Conservation (phyloP, 2,888 invertebrate genomes). For the Drosophila cyrtoloma region DNA sequence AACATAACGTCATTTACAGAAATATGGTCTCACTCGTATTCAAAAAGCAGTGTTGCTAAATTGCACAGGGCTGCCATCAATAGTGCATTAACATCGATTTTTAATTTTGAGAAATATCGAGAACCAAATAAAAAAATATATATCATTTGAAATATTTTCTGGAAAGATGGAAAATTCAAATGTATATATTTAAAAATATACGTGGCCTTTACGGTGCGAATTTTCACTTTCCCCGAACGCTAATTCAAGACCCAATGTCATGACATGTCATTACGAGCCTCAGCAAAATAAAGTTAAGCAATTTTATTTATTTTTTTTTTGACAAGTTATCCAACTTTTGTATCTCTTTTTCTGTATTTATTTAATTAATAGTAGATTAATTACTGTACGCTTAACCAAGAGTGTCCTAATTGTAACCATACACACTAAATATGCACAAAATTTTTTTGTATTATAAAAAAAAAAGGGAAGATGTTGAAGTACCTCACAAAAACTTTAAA, state of each 20-base stretch:
- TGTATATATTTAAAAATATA: background rate
- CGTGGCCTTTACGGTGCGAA: background rate
- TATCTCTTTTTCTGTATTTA: slow-evolving; percentile 62
- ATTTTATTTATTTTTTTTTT: slow-evolving; percentile 1
- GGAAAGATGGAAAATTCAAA: background rate
- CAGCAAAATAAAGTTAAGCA: slow-evolving; percentile 3
- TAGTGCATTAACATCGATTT: background rate
- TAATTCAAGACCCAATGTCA: slow-evolving; percentile 5
- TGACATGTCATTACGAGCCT: background rate
- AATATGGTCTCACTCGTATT: slow-evolving; percentile 12
- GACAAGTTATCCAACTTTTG: slow-evolving; percentile 38
- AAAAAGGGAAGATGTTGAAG: slow-evolving; percentile 17
- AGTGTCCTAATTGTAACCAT: slow-evolving; percentile 77
- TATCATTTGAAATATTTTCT: background rate
- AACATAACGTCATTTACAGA: slow-evolving; percentile 3
- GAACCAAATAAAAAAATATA: background rate
- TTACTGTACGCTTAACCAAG: slow-evolving; percentile 78
- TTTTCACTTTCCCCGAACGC: slow-evolving; percentile 8
- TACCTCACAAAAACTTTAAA: slow-evolving; percentile 37
- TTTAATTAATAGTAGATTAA: slow-evolving; percentile 79
- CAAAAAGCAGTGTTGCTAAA: slow-evolving; percentile 15
- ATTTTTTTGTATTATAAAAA: slow-evolving; percentile 61
- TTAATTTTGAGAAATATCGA: background rate
- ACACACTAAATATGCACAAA: slow-evolving; percentile 79
- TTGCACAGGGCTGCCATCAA: background rate